phyloP scores from a whole-genome alignment of 2,797 vertebrate genomes.

The Poeciliopsis gracilis region DNA sequence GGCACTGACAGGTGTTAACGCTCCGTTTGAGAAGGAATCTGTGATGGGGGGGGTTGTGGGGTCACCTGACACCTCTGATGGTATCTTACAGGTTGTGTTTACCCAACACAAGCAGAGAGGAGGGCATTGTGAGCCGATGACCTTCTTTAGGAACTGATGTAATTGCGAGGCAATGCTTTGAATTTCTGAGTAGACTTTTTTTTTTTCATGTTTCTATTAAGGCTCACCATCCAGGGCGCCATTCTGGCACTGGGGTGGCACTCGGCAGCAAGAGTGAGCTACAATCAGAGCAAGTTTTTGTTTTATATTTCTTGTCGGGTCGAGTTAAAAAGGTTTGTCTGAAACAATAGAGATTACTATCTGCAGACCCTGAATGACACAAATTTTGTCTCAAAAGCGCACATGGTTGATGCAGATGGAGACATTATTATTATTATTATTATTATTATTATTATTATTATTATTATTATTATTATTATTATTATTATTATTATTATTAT shows the following conservation, averaged over 20 bases:
- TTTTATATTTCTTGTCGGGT: background rate
- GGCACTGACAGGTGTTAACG: slow-evolving; percentile 42
- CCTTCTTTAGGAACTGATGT: slow-evolving; percentile 23
- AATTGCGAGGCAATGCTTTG: slow-evolving; percentile 34
- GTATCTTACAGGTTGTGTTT: slow-evolving; percentile 63
- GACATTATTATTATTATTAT: no score
- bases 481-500: no score
- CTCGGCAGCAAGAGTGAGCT: background rate
- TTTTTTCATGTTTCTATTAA: background rate
- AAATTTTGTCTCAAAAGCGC: no score
- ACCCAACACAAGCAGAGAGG: slow-evolving; percentile 48
- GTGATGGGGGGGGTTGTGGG: slow-evolving; percentile 3
- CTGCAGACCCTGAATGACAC: no score
- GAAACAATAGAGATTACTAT: background rate
- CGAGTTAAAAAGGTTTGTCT: background rate
- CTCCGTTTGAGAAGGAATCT: slow-evolving; percentile 38
- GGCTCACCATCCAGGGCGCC: background rate
- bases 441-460: no score
- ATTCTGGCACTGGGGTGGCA: background rate
- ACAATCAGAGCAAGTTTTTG: background rate
- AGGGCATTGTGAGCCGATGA: slow-evolving; percentile 8
- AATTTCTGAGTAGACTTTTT: slow-evolving; percentile 23
- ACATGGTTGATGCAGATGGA: no score
- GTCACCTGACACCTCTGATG: slow-evolving; percentile 59
- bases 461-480: no score